These are phyloP conservation scores for Mallotus villosus DNA, from an alignment of 2,797 vertebrate genomes.

Conservation along the genomic window DNA sequence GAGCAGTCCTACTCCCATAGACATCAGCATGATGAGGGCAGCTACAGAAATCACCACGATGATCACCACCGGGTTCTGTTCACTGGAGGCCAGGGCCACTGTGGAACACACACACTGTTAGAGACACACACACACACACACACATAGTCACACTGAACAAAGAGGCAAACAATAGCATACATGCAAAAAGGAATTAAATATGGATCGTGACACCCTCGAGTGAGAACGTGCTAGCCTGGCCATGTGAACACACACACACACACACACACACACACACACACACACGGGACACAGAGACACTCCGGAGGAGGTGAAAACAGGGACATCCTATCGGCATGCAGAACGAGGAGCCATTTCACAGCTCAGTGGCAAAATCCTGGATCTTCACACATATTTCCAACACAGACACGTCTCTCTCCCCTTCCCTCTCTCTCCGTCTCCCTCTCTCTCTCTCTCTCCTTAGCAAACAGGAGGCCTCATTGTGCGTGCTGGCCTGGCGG, in stretches of 20 bases:
- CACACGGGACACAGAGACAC: not conserved
- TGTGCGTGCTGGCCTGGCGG: conserved; percentile 55
- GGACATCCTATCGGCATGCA: conserved; percentile 23
- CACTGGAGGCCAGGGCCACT: conserved; percentile 85
- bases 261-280: conserved; percentile 26
- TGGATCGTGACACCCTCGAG: too few relatives aligned
- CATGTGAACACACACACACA: conserved; percentile 24
- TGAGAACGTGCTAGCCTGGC: too few relatives aligned
- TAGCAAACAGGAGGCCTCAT: conserved; percentile 37
- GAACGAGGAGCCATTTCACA: conserved; percentile 52
- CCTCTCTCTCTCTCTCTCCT: not conserved
- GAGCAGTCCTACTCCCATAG: conserved; percentile 81
- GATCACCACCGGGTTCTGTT: conserved; percentile 86
- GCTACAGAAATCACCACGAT: conserved; percentile 84
- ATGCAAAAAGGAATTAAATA: too few relatives aligned
- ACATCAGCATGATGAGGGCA: conserved; percentile 86
- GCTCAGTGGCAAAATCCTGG: conserved; percentile 37
- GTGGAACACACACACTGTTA: conserved; percentile 20
- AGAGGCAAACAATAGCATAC: not conserved
- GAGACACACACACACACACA: not conserved
- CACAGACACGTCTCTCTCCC: conserved; percentile 32
- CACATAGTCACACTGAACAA: conserved; percentile 2
- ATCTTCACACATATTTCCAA: conserved; percentile 52
- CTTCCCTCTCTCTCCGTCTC: not conserved
- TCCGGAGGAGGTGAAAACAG: conserved; percentile 29